Evolutionary conservation across 2,888 invertebrate species (phyloP).

Genomic region (Ichneumon xanthorius): DNA sequence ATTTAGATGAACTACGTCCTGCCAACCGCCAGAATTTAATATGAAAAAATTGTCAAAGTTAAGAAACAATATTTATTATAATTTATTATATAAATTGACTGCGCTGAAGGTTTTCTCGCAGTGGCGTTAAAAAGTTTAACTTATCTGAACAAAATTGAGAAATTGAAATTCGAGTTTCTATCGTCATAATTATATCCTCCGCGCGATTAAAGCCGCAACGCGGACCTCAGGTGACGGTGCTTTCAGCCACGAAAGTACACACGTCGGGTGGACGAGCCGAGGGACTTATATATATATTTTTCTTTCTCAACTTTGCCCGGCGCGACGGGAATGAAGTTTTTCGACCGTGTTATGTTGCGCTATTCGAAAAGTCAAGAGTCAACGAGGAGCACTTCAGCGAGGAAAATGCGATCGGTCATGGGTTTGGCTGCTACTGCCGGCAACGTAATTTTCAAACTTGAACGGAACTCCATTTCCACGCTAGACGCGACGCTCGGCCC

Average conservation of each 20-base stretch:
- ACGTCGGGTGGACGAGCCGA: background rate
- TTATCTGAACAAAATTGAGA: background rate
- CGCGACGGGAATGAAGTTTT: background rate
- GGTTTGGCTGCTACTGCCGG: background rate
- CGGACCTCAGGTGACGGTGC: background rate
- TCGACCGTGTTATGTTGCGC: background rate
- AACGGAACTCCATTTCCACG: slow-evolving; percentile 28
- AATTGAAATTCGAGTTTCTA: background rate
- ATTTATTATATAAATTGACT: too few species aligned
- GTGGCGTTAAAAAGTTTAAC: background rate
- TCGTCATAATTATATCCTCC: background rate
- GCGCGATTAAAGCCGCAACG: background rate
- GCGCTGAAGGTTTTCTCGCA: background rate
- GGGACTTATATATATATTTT: background rate
- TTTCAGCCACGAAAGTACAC: background rate
- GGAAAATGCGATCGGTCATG: slow-evolving; percentile 37
- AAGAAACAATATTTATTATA: too few species aligned
- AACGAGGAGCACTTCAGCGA: background rate
- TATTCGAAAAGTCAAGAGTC: background rate
- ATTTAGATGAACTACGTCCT: too few species aligned
- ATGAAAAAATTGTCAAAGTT: too few species aligned
- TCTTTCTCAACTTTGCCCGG: background rate
- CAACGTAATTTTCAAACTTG: slow-evolving; percentile 27
- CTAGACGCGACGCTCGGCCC: background rate
- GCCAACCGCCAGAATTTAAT: too few species aligned